These are phyloP conservation scores for Myripristis jacobus DNA, from an alignment of 2,797 vertebrate genomes.

Conservation along the genomic window DNA sequence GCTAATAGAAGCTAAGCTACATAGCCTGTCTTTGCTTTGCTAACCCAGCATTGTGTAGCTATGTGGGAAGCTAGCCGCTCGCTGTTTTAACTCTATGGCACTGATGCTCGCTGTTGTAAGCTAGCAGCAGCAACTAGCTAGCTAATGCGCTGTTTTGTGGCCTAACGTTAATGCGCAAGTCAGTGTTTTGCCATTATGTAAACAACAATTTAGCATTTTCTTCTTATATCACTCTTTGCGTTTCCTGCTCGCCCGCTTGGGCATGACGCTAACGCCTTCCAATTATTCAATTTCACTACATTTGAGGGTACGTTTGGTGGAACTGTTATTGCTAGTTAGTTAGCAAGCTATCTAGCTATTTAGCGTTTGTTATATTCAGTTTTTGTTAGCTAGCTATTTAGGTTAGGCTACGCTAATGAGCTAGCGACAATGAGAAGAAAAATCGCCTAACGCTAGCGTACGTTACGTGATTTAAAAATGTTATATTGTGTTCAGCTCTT, in stretches of 20 bases:
- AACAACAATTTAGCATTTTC: conserved; percentile 58
- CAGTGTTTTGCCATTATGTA: conserved; percentile 75
- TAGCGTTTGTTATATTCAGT: conserved; percentile 66
- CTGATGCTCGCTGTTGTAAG: conserved; percentile 8
- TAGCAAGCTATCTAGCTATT: conserved; percentile 49
- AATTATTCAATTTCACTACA: neutral
- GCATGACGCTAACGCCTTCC: neutral
- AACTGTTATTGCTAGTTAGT: conserved; percentile 48
- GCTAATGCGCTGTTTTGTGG: conserved; percentile 64
- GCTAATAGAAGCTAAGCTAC: conserved; percentile 70
- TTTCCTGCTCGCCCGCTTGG: neutral
- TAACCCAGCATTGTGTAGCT: conserved; percentile 33
- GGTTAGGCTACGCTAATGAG: conserved; percentile 76
- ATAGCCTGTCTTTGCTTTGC: conserved; percentile 39
- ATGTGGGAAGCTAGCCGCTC: conserved; percentile 27
- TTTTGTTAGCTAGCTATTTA: conserved; percentile 68
- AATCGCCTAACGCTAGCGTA: conserved; percentile 13
- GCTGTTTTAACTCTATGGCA: conserved; percentile 23
- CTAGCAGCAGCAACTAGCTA: conserved; percentile 42
- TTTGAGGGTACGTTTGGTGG: conserved; percentile 1
- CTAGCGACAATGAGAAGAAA: conserved; percentile 45
- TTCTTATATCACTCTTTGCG: neutral
- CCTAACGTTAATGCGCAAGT: conserved; percentile 75
- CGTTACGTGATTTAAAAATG: neutral
- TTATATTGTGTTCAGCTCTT: neutral